Percentiles rank a stretch among this genome's conserved stretches.
These are phyloP conservation scores for Callionymus lyra DNA, from an alignment of 2,113 vertebrate genomes.

Conservation along the genomic window DNA sequence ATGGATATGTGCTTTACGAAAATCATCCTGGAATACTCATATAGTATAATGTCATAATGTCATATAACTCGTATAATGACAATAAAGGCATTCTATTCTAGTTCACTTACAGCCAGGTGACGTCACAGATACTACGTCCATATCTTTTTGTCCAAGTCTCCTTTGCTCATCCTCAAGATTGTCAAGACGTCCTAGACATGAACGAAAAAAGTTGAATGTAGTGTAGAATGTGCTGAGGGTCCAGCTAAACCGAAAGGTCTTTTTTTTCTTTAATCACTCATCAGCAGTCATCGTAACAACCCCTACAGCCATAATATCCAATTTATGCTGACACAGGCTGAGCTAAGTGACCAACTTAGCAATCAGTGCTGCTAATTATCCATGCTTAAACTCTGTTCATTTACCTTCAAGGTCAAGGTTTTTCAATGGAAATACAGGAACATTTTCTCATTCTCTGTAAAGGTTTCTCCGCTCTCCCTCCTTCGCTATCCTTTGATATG, in stretches of 20 bases:
- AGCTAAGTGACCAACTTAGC: conserved; percentile 37
- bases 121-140: no score
- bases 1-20: no score
- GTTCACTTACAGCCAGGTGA: no score
- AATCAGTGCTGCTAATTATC: conserved; percentile 42
- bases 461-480: not conserved
- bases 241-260: conserved; percentile 5
- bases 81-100: no score
- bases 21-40: no score
- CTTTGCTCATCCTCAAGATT: no score
- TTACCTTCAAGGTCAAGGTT: conserved; percentile 19
- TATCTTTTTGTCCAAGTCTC: no score
- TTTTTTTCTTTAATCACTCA: conserved; percentile 22
- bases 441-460: no score
- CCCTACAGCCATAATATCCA: conserved; percentile 34
- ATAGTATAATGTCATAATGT: no score
- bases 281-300: conserved; percentile 41
- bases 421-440: conserved; percentile 17
- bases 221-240: not conserved
- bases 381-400: conserved; percentile 43
- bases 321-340: conserved; percentile 38
- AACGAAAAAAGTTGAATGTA: no score
- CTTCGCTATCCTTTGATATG: not conserved
- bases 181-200: no score
- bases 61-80: no score